Evolutionary conservation across 1,140 invertebrate species (phyloP).

Genomic region (Globodera rostochiensis): DNA sequence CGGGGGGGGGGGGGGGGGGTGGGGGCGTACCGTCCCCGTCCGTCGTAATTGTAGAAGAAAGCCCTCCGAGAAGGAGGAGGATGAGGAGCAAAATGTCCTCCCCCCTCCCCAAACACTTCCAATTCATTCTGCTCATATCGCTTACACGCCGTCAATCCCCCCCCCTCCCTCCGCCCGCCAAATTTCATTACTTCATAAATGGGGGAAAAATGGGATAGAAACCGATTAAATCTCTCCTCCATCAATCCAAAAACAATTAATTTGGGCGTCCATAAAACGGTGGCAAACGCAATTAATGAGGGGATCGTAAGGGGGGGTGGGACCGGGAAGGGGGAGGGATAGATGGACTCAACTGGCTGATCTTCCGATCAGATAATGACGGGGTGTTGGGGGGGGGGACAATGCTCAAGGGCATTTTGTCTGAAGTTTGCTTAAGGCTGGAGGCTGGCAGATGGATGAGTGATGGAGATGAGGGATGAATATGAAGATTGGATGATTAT

Average conservation of each 20-base stretch:
- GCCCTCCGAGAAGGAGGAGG: too few relatives aligned
- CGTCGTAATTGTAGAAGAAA: too few relatives aligned
- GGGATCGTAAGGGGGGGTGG: not conserved
- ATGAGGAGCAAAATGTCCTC: too few relatives aligned
- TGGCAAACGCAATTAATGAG: slow-evolving; percentile 17
- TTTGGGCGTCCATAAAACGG: slow-evolving; percentile 16
- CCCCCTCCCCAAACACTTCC: not conserved
- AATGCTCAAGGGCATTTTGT: not conserved
- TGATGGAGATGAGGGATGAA: not conserved
- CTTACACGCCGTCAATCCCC: too few relatives aligned
- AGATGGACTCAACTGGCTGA: not conserved
- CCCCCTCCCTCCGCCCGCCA: not conserved
- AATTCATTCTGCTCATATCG: not conserved
- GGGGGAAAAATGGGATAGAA: not conserved
- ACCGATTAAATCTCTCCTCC: not conserved
- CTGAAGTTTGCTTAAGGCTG: not conserved
- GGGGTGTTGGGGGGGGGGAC: not conserved
- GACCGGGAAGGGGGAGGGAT: not conserved
- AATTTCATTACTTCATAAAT: not conserved
- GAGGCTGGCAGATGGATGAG: not conserved
- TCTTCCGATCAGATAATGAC: not conserved
- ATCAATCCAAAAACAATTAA: slow-evolving; percentile 10
- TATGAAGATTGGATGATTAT: not conserved
- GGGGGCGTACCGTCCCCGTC: too few relatives aligned
- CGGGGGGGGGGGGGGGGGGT: too few relatives aligned